phyloP scores from a whole-genome alignment of 2,797 vertebrate genomes.

The Taenioides sp. region DNA sequence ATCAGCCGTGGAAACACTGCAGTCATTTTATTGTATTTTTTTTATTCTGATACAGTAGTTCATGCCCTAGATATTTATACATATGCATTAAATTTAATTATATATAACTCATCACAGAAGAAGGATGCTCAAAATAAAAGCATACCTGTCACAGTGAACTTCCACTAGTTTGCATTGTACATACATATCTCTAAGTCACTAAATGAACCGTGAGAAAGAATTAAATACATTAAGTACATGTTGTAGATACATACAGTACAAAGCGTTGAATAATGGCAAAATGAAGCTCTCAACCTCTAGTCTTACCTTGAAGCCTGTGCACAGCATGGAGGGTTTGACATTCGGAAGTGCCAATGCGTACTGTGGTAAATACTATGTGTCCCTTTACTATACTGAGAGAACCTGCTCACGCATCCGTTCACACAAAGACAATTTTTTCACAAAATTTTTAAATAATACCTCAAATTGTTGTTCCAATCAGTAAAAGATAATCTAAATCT shows the following conservation, averaged over 20 bases:
- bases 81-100: slow-evolving; percentile 80
- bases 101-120: slow-evolving; percentile 93
- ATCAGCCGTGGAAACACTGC: slow-evolving; percentile 95
- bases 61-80: slow-evolving; percentile 96
- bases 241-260: slow-evolving; percentile 61
- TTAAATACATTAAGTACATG: slow-evolving; percentile 65
- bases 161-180: slow-evolving; percentile 78
- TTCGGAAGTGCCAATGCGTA: slow-evolving; percentile 59
- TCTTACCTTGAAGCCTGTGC: slow-evolving; percentile 45
- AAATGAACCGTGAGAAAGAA: slow-evolving; percentile 70
- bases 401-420: slow-evolving; percentile 32
- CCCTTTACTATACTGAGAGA: slow-evolving; percentile 34
- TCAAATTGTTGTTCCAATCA: slow-evolving; percentile 23
- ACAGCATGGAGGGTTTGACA: slow-evolving; percentile 57
- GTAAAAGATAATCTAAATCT: slow-evolving; percentile 13
- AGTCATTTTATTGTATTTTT: slow-evolving; percentile 84
- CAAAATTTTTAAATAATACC: slow-evolving; percentile 35
- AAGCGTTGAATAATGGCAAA: slow-evolving; percentile 52
- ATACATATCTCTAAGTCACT: slow-evolving; percentile 61
- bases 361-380: slow-evolving; percentile 62
- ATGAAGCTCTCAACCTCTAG: slow-evolving; percentile 40
- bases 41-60: slow-evolving; percentile 91
- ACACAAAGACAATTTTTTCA: slow-evolving; percentile 24
- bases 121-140: slow-evolving; percentile 93
- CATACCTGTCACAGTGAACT: slow-evolving; percentile 95